Percentiles rank a stretch among this genome's conserved stretches.
These are phyloP conservation scores for Agrotis exclamationis DNA, from an alignment of 2,888 invertebrate species.

Conservation along the genomic window DNA sequence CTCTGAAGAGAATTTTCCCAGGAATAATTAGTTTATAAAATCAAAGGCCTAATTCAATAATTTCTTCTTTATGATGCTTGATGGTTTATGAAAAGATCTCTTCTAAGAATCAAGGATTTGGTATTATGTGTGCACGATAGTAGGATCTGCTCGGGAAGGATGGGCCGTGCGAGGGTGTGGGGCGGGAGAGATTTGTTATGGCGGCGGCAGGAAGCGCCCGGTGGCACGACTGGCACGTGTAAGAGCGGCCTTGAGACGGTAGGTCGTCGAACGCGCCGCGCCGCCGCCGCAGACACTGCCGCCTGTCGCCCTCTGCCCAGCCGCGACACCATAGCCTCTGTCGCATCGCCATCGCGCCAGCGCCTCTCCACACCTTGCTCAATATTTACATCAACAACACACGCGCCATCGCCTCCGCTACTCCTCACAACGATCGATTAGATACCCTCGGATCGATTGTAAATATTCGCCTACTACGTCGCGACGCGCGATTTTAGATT, in stretches of 20 bases:
- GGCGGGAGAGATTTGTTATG: conserved; percentile 88
- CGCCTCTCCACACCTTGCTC: conserved; percentile 67
- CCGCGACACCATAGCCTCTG: conserved; percentile 78
- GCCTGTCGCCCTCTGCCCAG: conserved; percentile 77
- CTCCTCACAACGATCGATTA: conserved; percentile 25
- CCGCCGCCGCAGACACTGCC: conserved; percentile 75
- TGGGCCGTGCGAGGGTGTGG: conserved; percentile 74
- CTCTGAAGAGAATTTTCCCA: not conserved
- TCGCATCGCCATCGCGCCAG: conserved; percentile 68
- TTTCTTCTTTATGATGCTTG: conserved; percentile 43
- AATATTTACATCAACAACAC: conserved; percentile 59
- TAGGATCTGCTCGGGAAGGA: conserved; percentile 51
- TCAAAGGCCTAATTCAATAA: conserved; percentile 20
- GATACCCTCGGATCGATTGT: conserved; percentile 32
- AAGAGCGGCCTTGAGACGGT: conserved; percentile 89
- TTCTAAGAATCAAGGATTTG: conserved; percentile 64
- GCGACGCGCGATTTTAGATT: conserved; percentile 57
- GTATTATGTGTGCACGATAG: conserved; percentile 59
- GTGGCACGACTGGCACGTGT: conserved; percentile 88
- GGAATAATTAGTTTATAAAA: conserved; percentile 16
- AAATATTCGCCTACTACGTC: conserved; percentile 44
- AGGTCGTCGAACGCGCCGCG: conserved; percentile 87
- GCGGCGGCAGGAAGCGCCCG: conserved; percentile 88
- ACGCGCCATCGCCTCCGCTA: conserved; percentile 35
- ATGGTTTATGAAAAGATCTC: conserved; percentile 49